Evolutionary conservation across 2,888 invertebrate species (phyloP).

Genomic region (Isoperla grammatica): DNA sequence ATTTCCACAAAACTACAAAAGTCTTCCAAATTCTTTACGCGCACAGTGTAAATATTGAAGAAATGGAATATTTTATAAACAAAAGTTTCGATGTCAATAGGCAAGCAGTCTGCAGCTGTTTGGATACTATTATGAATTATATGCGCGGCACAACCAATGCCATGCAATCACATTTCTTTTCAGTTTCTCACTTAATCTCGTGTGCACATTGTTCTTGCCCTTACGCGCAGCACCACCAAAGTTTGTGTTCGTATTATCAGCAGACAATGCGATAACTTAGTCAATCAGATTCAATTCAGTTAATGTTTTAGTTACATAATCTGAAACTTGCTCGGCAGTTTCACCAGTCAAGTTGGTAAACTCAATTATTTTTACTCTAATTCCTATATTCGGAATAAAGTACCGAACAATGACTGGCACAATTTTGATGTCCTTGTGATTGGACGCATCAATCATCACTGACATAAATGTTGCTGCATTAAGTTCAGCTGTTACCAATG

Average conservation of each 20-base stretch:
- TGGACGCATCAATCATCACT: constrained; percentile 11
- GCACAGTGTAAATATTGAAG: constrained; percentile 39
- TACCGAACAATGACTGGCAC: constrained; percentile 9
- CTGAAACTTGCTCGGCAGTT: background rate
- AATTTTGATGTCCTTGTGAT: constrained; percentile 12
- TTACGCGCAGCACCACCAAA: constrained; percentile 30
- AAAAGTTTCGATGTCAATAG: constrained; percentile 38
- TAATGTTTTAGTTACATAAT: background rate
- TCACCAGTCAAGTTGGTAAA: constrained; percentile 11
- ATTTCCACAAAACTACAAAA: constrained; percentile 37
- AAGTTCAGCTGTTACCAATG: background rate
- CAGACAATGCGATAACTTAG: constrained; percentile 40
- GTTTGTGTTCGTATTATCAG: constrained; percentile 38
- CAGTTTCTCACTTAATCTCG: constrained; percentile 27
- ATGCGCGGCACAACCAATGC: constrained; percentile 38
- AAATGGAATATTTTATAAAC: constrained; percentile 38
- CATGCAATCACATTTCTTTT: constrained; percentile 29
- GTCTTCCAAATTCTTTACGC: constrained; percentile 36
- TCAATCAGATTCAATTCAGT: constrained; percentile 1
- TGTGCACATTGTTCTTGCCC: constrained; percentile 33
- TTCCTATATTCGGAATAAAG: constrained; percentile 5
- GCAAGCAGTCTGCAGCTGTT: constrained; percentile 36
- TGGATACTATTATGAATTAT: constrained; percentile 38
- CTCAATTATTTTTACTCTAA: constrained; percentile 15
- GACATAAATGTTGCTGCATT: background rate